Evolutionary conservation across 2,888 invertebrate genomes (phyloP).

Genomic region (Orthosia cruda): DNA sequence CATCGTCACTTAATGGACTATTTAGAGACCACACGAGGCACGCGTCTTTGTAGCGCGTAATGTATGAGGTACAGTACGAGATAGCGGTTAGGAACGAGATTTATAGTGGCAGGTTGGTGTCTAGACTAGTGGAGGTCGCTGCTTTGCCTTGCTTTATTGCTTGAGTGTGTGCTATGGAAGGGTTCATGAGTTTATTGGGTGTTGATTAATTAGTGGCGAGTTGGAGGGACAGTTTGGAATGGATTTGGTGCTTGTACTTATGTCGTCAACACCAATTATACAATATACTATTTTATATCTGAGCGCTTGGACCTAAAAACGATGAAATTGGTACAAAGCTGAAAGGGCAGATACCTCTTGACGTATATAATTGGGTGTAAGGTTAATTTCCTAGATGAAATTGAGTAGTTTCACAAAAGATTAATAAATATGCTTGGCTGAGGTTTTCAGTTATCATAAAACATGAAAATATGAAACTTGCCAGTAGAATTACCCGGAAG

Average conservation of each 20-base stretch:
- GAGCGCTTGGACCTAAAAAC: no score
- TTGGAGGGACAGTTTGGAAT: neutral
- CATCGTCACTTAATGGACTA: constrained; percentile 65
- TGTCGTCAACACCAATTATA: no score
- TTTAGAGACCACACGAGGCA: constrained; percentile 68
- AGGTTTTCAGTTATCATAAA: no score
- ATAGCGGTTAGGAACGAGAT: constrained; percentile 51
- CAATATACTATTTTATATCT: no score
- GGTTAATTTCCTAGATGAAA: neutral
- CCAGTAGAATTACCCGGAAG: no score
- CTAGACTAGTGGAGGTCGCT: constrained; percentile 14
- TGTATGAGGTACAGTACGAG: constrained; percentile 40
- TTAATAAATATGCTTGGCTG: no score
- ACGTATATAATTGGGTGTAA: neutral
- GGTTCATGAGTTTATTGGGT: constrained; percentile 24
- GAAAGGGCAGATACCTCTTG: neutral
- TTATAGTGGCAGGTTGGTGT: constrained; percentile 49
- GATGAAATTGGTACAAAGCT: no score
- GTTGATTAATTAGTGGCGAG: constrained; percentile 2
- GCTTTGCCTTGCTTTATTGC: constrained; percentile 28
- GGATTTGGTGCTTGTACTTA: neutral
- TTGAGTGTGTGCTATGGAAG: constrained; percentile 1
- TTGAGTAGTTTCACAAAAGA: no score
- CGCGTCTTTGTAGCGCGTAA: constrained; percentile 56
- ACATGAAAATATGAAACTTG: no score